phyloP scores from a whole-genome alignment of 2,888 invertebrate genomes.

The Cantharis flavilabris region DNA sequence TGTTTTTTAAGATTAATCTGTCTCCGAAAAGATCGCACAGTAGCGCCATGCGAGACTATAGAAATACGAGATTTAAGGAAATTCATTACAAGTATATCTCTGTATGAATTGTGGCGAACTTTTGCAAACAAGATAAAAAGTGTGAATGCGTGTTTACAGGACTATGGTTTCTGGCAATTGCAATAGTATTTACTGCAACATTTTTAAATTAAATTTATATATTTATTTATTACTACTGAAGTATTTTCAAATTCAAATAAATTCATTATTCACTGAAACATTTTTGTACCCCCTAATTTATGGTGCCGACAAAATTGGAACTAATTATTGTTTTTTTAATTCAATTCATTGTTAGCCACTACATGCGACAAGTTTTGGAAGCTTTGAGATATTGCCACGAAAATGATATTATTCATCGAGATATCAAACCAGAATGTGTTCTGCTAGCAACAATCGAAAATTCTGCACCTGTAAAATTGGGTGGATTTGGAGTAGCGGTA shows the following conservation, averaged over 20 bases:
- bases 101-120: neutral
- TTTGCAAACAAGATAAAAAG: neutral
- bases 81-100: neutral
- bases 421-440: conserved; percentile 96
- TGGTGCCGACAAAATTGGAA: neutral
- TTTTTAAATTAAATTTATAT: too few relatives aligned
- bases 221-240: too few relatives aligned
- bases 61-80: neutral
- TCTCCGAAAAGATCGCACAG: neutral
- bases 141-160: neutral
- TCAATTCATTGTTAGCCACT: conserved; percentile 74
- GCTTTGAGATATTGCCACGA: conserved; percentile 97
- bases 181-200: neutral
- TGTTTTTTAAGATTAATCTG: neutral
- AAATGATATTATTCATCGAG: conserved; percentile 96
- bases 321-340: neutral
- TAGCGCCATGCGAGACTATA: neutral
- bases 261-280: neutral
- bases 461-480: conserved; percentile 96
- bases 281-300: neutral
- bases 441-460: conserved; percentile 95
- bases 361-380: conserved; percentile 97
- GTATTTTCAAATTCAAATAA: neutral
- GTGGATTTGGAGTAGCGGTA: conserved; percentile 96
- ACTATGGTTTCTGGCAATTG: neutral